These are phyloP conservation scores for Phyllotreta cruciferae DNA, from an alignment of 2,888 invertebrate genomes.

Conservation along the genomic window DNA sequence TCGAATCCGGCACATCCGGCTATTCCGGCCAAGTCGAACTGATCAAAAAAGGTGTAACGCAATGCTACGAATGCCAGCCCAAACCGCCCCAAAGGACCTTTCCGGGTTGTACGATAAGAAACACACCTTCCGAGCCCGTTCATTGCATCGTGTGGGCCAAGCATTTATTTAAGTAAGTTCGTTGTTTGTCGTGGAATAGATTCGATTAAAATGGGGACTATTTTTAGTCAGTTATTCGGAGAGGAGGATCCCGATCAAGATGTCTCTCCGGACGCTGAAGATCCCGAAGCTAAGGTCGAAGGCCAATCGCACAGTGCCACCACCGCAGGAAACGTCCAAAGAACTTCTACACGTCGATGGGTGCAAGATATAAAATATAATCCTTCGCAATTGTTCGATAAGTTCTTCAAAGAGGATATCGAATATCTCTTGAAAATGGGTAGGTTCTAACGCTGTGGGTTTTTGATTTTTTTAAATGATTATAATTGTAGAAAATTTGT, in stretches of 20 bases:
- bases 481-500: slow-evolving; percentile 72
- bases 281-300: slow-evolving; percentile 82
- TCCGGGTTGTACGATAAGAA: slow-evolving; percentile 98
- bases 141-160: slow-evolving; percentile 99
- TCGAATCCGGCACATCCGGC: slow-evolving; percentile 98
- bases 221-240: slow-evolving; percentile 90
- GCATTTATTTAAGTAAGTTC: slow-evolving; percentile 91
- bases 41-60: slow-evolving; percentile 84
- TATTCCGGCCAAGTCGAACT: slow-evolving; percentile 96
- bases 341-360: slow-evolving; percentile 85
- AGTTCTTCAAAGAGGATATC: slow-evolving; percentile 95
- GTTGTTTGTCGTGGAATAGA: neutral
- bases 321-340: slow-evolving; percentile 61
- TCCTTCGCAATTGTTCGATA: slow-evolving; percentile 84
- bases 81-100: slow-evolving; percentile 91
- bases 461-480: neutral
- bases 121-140: slow-evolving; percentile 98
- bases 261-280: slow-evolving; percentile 96
- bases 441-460: slow-evolving; percentile 35
- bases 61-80: slow-evolving; percentile 97
- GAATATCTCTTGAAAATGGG: slow-evolving; percentile 90
- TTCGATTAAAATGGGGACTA: too few species aligned
- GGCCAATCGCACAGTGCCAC: slow-evolving; percentile 66
- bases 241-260: slow-evolving; percentile 97
- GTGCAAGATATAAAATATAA: slow-evolving; percentile 85